Conservation (phyloP, 2,888 invertebrate genomes). For the Ennomos fuscantarius region DNA sequence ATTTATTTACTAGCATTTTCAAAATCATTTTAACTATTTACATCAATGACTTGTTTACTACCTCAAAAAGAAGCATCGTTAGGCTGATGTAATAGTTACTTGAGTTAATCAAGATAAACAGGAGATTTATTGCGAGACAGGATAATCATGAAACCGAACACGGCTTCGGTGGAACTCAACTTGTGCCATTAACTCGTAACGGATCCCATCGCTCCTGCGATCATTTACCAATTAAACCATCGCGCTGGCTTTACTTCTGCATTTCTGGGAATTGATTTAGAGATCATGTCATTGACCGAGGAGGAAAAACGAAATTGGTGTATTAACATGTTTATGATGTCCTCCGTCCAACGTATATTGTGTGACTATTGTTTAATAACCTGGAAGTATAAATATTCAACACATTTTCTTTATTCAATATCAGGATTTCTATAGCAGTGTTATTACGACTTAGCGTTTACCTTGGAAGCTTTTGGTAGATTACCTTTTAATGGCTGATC, state of each 20-base stretch:
- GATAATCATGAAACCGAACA: slow-evolving; percentile 27
- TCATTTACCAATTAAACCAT: slow-evolving; percentile 35
- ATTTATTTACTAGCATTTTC: too few relatives aligned
- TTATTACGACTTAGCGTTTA: background rate
- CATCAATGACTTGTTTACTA: too few relatives aligned
- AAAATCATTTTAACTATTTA: too few relatives aligned
- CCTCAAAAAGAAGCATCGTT: background rate
- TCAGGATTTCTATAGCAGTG: background rate
- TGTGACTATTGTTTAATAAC: too few relatives aligned
- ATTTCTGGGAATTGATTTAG: slow-evolving; percentile 31
- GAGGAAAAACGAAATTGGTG: slow-evolving; percentile 10
- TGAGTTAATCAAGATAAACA: slow-evolving; percentile 12
- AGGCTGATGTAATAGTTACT: background rate
- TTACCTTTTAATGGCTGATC: background rate
- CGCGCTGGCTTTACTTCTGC: slow-evolving; percentile 16
- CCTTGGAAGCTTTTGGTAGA: too few relatives aligned
- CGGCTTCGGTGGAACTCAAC: slow-evolving; percentile 9
- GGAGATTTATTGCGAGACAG: slow-evolving; percentile 30
- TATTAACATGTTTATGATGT: slow-evolving; percentile 21
- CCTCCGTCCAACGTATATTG: slow-evolving; percentile 1
- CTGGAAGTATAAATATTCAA: too few relatives aligned
- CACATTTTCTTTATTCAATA: too few relatives aligned
- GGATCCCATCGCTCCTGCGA: slow-evolving; percentile 22
- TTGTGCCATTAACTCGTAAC: slow-evolving; percentile 25
- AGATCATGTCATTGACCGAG: slow-evolving; percentile 17